Conservation (phyloP, 2,113 vertebrate species). For the Coregonus clupeaformis region DNA sequence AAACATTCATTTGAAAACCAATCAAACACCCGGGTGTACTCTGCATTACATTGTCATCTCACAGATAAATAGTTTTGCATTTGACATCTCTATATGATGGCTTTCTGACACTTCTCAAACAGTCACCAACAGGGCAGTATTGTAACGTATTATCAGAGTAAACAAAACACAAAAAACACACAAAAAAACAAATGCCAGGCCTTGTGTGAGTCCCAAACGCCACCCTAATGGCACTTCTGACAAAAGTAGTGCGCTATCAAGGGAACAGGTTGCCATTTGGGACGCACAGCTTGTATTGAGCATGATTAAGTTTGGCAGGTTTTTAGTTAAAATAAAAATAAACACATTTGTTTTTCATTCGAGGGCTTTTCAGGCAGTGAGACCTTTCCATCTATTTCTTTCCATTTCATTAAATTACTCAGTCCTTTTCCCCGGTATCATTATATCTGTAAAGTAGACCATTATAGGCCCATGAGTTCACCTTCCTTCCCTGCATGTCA, state of each 20-base stretch:
- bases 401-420: background rate
- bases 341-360: slow-evolving; percentile 31
- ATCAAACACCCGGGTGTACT: slow-evolving; percentile 73
- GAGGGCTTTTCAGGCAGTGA: slow-evolving; percentile 57
- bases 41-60: slow-evolving; percentile 71
- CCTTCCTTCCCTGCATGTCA: slow-evolving; percentile 42
- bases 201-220: background rate
- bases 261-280: too few relatives aligned
- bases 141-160: slow-evolving; percentile 45
- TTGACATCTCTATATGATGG: slow-evolving; percentile 74
- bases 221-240: too few relatives aligned
- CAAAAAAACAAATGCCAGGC: slow-evolving; percentile 44
- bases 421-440: slow-evolving; percentile 5
- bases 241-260: too few relatives aligned
- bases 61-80: slow-evolving; percentile 64
- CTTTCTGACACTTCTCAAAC: slow-evolving; percentile 66
- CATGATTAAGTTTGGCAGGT: slow-evolving; percentile 53
- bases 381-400: slow-evolving; percentile 3
- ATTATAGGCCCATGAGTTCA: slow-evolving; percentile 49
- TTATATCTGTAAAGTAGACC: slow-evolving; percentile 40
- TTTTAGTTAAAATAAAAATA: slow-evolving; percentile 55
- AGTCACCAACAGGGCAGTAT: slow-evolving; percentile 59
- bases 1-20: slow-evolving; percentile 78
- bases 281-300: background rate
- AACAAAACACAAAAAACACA: slow-evolving; percentile 42